Evolutionary conservation across 2,888 invertebrate species (phyloP).

Genomic region (Cryptophagus acutangulus): DNA sequence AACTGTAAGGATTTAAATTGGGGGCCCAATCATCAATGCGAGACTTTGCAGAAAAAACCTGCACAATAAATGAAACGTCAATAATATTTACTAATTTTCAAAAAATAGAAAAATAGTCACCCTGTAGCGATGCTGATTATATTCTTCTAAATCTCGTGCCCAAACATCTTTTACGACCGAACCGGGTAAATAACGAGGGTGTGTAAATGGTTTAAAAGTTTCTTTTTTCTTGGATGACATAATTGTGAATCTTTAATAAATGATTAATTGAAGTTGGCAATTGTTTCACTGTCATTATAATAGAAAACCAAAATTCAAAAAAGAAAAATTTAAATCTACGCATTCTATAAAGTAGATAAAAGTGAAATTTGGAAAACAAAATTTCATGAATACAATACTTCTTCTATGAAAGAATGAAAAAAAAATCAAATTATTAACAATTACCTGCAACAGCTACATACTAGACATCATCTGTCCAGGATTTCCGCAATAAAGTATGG

Average conservation of each 20-base stretch:
- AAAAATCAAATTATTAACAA: no score
- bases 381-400: no score
- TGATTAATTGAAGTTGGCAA: not conserved
- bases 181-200: slow-evolving; percentile 37
- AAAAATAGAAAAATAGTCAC: slow-evolving; percentile 22
- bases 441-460: no score
- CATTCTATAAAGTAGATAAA: no score
- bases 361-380: no score
- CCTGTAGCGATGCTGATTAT: slow-evolving; percentile 33
- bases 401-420: no score
- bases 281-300: no score
- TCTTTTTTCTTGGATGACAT: no score
- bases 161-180: slow-evolving; percentile 23
- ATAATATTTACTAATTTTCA: not conserved
- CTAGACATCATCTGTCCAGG: no score
- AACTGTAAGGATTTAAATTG: slow-evolving; percentile 51
- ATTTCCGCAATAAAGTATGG: no score
- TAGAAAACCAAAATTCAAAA: no score
- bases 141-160: slow-evolving; percentile 30
- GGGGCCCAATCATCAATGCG: slow-evolving; percentile 54
- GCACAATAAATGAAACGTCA: not conserved
- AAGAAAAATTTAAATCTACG: no score
- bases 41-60: slow-evolving; percentile 35
- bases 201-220: slow-evolving; percentile 9
- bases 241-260: not conserved